Evolutionary conservation across 1,140 invertebrate genomes (phyloP), one percentile per base, ranked within the genome.

Genomic region (Drosophila lini): DNA sequence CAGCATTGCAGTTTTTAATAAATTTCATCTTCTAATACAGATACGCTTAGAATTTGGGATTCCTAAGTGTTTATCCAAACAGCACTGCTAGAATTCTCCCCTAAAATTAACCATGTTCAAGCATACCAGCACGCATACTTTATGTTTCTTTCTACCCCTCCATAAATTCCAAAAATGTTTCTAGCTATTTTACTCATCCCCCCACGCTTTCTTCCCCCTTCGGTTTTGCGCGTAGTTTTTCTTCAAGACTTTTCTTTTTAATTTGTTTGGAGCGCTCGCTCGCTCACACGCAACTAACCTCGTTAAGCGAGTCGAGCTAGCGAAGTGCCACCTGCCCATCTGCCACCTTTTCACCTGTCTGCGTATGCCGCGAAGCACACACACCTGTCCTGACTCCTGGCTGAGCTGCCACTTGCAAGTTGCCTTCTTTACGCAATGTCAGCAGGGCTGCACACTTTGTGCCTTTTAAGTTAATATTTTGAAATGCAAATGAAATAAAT

Each of bases 271-370:
- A 55, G 62, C 65, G 48, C 48, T 16, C 40, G 38, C 81, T 70
- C 61, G 67, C 75, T 70, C 67, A 40, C 77, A 78, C 74, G 74
- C 75, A 77, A 77, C 68, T 58, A 73, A 81, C 48, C 83, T 77
- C 63, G 83, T 77, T 88, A 80, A 61, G 68, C 68, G 53, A 74
- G 62, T 62, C 62, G 62, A 58, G 70, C 71, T 36, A 7, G 65
- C 45, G 11, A 36, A 68, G 48, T 76, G 53, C 55, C 47, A 53
- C 71, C 71, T 69, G 44, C 68, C 57, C 41, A 53, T 56, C 48
- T 65, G 73, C 53, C 50, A 38, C 44, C 52, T 31, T 42, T 19
- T 45, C 62, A 69, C 38, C 38, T 44, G 31, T 32, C 41, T 38
- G 63, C 47, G 42, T 36, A 44, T 53, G 36, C 62, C 63, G 65